Percentiles rank a stretch among this genome's conserved stretches.
Conservation (phyloP, 2,113 vertebrate species). For the Callipepla californica region DNA sequence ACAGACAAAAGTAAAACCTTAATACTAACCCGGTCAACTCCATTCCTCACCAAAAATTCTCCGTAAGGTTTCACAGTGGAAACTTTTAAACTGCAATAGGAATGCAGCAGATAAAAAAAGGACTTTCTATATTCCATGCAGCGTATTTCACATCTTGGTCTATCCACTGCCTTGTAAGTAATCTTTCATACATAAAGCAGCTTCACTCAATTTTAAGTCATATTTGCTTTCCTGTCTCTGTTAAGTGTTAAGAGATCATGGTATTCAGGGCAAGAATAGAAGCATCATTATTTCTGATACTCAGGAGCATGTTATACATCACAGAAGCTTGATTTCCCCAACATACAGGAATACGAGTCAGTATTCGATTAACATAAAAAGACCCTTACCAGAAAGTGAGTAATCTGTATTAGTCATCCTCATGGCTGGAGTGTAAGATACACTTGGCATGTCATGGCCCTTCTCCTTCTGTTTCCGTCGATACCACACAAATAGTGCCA, state of each 20-base stretch:
- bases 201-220: not conserved
- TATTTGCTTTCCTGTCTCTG: not conserved
- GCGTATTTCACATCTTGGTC: not conserved
- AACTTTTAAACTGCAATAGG: not conserved
- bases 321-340: constrained; percentile 37
- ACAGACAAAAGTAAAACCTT: not conserved
- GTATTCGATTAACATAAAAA: constrained; percentile 60
- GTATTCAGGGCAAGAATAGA: not conserved
- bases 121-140: not conserved
- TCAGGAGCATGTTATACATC: not conserved
- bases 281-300: not conserved
- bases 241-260: not conserved
- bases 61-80: not conserved
- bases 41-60: not conserved
- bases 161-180: not conserved
- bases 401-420: constrained; percentile 94
- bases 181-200: not conserved
- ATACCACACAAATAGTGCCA: constrained; percentile 96
- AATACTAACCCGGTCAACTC: not conserved
- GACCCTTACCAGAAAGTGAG: constrained; percentile 92
- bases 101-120: not conserved
- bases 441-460: constrained; percentile 94
- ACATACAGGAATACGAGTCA: constrained; percentile 6
- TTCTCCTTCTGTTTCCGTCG: constrained; percentile 94
- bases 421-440: constrained; percentile 95